Evolutionary conservation across 1,140 invertebrate species (phyloP), one percentile per base, ranked within the genome.

Genomic region (Chrysomallon squamiferum): DNA sequence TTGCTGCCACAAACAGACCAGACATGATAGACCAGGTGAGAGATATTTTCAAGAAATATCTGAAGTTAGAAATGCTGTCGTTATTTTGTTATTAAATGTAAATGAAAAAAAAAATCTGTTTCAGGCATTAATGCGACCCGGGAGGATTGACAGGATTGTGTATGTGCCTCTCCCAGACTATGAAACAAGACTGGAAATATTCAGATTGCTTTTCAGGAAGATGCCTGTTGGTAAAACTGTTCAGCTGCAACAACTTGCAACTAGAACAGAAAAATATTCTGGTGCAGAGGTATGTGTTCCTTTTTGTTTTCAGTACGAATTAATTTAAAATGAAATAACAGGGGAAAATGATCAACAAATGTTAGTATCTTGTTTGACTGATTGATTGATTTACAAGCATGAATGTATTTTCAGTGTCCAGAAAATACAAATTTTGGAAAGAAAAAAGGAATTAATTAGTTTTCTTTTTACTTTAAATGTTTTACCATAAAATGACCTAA

Each of bases 1-100:
- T 99, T 11, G 96, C 95, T n/a, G 97, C 97, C 0, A 99, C 97
- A 2, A 99, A 99, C 86, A 87, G 95, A 69, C 95, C 95, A 0
- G 94, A 96, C 86, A 90, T 91, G 83, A 93, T 98, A 61, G 95
- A 98, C 81, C 91, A 92, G 75, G 90, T 91, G 84, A 62, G 54
- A 29, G 18, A n/a, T n/a, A n/a, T n/a, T n/a, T n/a, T n/a, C n/a
- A n/a, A n/a, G n/a, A n/a, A n/a, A n/a, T n/a, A n/a, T n/a, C n/a
- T n/a, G n/a, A n/a, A n/a, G n/a, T n/a, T n/a, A n/a, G n/a, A n/a
- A n/a, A n/a, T n/a, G n/a, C n/a, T n/a, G n/a, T n/a, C n/a, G n/a
- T n/a, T n/a, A n/a, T n/a, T n/a, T n/a, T n/a, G n/a, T n/a, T n/a
- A n/a, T n/a, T n/a, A n/a, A n/a, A n/a, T n/a, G n/a, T n/a, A n/a